phyloP scores from a whole-genome alignment of 2,797 vertebrate species.

The Xyrichtys novacula region DNA sequence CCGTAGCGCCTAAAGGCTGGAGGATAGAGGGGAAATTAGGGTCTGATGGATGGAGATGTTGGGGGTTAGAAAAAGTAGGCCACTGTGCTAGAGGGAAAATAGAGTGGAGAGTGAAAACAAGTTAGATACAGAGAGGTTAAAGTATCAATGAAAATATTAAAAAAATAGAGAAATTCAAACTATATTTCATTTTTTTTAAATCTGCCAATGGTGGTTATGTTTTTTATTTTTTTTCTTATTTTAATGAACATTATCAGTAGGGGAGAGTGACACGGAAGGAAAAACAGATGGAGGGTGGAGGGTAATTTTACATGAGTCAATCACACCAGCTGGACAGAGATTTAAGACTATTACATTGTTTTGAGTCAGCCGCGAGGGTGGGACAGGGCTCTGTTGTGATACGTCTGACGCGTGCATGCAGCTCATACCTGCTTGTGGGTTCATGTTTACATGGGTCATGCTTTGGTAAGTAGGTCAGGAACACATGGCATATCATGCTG shows the following conservation, averaged over 20 bases:
- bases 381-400: conserved; percentile 13
- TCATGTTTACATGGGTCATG: conserved; percentile 48
- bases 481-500: conserved; percentile 58
- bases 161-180: neutral
- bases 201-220: neutral
- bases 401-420: conserved; percentile 22
- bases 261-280: neutral
- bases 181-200: neutral
- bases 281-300: neutral
- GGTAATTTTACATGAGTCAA: conserved; percentile 19
- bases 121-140: neutral
- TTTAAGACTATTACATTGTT: neutral
- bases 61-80: conserved; percentile 34
- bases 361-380: conserved; percentile 1
- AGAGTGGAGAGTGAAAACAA: conserved; percentile 8
- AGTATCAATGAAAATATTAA: neutral
- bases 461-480: conserved; percentile 69
- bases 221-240: conserved; percentile 5
- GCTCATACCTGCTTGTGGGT: conserved; percentile 34
- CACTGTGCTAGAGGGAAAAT: conserved; percentile 11
- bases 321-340: neutral
- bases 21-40: conserved; percentile 15
- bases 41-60: conserved; percentile 26
- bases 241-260: conserved; percentile 2
- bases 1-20: conserved; percentile 2